Percentiles rank a stretch among this genome's conserved stretches.
Evolutionary conservation across 2,888 invertebrate species (phyloP).

Genomic region (Griposia aprilina): DNA sequence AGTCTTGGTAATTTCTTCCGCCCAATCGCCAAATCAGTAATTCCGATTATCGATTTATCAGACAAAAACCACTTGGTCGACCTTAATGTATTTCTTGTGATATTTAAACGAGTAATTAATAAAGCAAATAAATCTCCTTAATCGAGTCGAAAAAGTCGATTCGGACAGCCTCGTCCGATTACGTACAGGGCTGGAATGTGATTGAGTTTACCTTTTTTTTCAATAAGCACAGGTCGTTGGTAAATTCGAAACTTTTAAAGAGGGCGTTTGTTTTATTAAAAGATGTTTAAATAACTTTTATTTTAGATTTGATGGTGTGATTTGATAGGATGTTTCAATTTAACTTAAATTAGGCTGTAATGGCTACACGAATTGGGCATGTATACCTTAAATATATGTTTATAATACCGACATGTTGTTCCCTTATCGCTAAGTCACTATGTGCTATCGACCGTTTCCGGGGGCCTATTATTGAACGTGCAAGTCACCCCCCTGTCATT

Average conservation of each 20-base stretch:
- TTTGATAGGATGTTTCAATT: not conserved
- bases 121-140: constrained; percentile 69
- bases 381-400: too few species aligned
- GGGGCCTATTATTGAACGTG: too few species aligned
- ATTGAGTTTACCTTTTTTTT: constrained; percentile 41
- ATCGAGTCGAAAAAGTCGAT: constrained; percentile 63
- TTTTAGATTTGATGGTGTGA: constrained; percentile 9
- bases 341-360: too few species aligned
- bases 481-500: too few species aligned
- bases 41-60: constrained; percentile 30
- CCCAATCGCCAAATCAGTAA: constrained; percentile 14
- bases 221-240: constrained; percentile 38
- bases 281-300: not conserved
- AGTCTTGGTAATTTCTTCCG: constrained; percentile 22
- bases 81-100: constrained; percentile 59
- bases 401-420: too few species aligned
- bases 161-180: constrained; percentile 52
- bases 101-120: constrained; percentile 67
- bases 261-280: constrained; percentile 22
- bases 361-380: too few species aligned
- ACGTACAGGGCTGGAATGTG: constrained; percentile 54
- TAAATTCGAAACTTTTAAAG: constrained; percentile 35
- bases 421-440: too few species aligned
- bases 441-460: too few species aligned
- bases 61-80: constrained; percentile 53